Percentiles rank a stretch among this genome's conserved stretches.
Conservation (phyloP, 2,888 invertebrate species). For the Podabrus alpinus region DNA sequence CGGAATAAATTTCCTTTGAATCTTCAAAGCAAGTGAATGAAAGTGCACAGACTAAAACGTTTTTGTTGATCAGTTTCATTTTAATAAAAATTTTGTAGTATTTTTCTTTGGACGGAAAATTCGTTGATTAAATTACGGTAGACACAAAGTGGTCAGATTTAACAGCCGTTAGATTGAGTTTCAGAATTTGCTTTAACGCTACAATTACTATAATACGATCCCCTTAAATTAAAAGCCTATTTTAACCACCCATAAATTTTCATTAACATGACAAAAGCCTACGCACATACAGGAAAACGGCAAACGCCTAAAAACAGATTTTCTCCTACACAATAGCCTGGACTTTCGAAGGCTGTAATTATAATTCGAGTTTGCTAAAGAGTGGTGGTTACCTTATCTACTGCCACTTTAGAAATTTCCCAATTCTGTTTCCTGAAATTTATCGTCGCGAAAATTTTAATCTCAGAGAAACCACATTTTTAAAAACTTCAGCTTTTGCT, state of each 20-base stretch:
- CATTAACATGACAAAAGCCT: constrained; percentile 24
- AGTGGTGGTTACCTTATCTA: not conserved
- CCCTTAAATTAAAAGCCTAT: constrained; percentile 25
- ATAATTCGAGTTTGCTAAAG: not conserved
- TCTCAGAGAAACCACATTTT: not conserved
- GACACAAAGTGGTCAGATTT: constrained; percentile 22
- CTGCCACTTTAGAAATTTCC: not conserved
- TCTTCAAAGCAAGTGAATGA: not conserved
- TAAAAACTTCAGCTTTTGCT: not conserved
- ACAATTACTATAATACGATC: constrained; percentile 26
- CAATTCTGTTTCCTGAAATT: not conserved
- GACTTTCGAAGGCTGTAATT: not conserved
- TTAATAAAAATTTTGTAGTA: not conserved
- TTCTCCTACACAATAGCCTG: constrained; percentile 6
- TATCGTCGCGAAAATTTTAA: not conserved
- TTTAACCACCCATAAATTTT: constrained; percentile 28
- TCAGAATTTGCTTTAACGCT: constrained; percentile 13
- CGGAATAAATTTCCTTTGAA: not conserved
- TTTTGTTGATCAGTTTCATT: not conserved
- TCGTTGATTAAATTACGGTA: constrained; percentile 16
- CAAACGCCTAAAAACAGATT: constrained; percentile 11
- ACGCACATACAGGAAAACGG: constrained; percentile 13
- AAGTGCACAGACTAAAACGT: not conserved
- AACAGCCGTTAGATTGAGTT: constrained; percentile 13
- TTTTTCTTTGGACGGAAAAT: not conserved